Conservation (phyloP, 2,888 invertebrate genomes). For the Protonemura montana region DNA sequence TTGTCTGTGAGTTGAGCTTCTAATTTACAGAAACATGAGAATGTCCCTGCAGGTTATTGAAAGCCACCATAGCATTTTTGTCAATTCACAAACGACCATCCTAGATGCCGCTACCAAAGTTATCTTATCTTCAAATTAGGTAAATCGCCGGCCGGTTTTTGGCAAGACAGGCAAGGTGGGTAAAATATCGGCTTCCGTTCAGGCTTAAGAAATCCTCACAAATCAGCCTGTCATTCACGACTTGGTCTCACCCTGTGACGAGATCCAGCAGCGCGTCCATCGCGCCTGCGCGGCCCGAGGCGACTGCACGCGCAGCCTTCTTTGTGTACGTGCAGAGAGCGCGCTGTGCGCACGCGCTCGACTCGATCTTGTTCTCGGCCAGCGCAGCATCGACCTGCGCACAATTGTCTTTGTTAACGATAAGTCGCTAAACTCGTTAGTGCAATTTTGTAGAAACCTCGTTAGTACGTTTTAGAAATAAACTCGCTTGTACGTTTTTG, state of each 20-base stretch:
- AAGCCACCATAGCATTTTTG: no score
- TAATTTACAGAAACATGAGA: no score
- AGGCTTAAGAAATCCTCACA: no score
- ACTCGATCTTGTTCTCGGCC: constrained; percentile 74
- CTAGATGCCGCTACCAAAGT: no score
- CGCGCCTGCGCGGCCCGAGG: constrained; percentile 69
- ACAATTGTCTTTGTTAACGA: constrained; percentile 73
- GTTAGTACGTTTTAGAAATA: not conserved
- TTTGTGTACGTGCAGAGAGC: constrained; percentile 67
- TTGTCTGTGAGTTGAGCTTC: no score
- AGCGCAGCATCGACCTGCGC: constrained; percentile 71
- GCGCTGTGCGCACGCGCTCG: constrained; percentile 74
- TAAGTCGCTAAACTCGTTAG: constrained; percentile 65
- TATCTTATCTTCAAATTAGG: no score
- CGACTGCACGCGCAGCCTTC: constrained; percentile 64
- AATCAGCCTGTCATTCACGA: no score
- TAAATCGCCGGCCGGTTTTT: no score
- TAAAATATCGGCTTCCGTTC: not conserved
- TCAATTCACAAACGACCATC: no score
- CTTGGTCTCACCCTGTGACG: constrained; percentile 64
- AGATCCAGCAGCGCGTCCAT: constrained; percentile 70
- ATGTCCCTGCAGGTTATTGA: no score
- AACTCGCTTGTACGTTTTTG: no score
- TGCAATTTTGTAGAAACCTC: constrained; percentile 46
- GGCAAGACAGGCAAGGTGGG: not conserved